Evolutionary conservation across 2,888 invertebrate species (phyloP).

Genomic region (Papilio protenor): DNA sequence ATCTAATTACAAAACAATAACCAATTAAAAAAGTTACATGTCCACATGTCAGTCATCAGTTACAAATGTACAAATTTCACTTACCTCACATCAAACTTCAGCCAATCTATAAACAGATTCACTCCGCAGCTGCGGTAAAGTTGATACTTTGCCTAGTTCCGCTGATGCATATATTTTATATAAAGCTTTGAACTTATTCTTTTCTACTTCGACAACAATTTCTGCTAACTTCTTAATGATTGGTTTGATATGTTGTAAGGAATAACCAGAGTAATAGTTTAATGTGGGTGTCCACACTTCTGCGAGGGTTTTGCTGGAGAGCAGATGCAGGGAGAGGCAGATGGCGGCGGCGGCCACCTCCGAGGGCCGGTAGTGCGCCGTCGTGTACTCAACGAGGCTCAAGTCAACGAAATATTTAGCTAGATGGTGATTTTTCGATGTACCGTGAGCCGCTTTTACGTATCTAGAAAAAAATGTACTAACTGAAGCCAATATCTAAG

Average conservation of each 20-base stretch:
- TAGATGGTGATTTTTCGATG: slow-evolving; percentile 87
- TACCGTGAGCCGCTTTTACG: slow-evolving; percentile 85
- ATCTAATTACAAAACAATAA: slow-evolving; percentile 41
- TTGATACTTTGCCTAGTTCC: slow-evolving; percentile 86
- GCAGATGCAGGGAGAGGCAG: slow-evolving; percentile 86
- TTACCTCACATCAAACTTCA: slow-evolving; percentile 11
- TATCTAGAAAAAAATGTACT: slow-evolving; percentile 74
- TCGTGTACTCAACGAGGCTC: slow-evolving; percentile 90
- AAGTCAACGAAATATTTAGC: slow-evolving; percentile 97
- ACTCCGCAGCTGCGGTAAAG: slow-evolving; percentile 85
- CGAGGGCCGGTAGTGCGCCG: slow-evolving; percentile 92
- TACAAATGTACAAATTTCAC: slow-evolving; percentile 16
- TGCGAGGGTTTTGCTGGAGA: slow-evolving; percentile 78
- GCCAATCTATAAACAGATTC: slow-evolving; percentile 65
- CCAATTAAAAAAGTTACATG: slow-evolving; percentile 36
- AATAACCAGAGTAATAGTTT: slow-evolving; percentile 90
- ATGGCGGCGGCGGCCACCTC: slow-evolving; percentile 92
- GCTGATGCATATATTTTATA: slow-evolving; percentile 86
- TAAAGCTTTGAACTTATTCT: slow-evolving; percentile 88
- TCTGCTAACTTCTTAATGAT: slow-evolving; percentile 88
- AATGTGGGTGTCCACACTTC: slow-evolving; percentile 90
- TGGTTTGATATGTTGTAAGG: slow-evolving; percentile 87
- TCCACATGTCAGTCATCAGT: slow-evolving; percentile 1
- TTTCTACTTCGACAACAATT: slow-evolving; percentile 87
- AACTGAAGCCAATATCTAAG: not conserved